Conservation (phyloP, 1,140 invertebrate genomes). For the Leguminivora glycinivorella region DNA sequence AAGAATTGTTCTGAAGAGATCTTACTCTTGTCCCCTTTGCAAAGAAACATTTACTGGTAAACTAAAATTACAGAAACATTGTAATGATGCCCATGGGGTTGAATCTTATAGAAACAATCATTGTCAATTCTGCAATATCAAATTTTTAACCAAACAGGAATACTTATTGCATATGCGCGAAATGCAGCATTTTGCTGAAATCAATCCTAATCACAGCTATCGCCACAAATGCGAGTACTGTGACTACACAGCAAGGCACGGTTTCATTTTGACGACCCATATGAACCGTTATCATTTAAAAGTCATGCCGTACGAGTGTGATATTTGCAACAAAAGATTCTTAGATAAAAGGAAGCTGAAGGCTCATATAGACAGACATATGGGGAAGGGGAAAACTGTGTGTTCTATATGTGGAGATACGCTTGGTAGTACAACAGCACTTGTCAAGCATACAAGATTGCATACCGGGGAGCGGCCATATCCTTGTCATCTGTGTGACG, state of each 20-base stretch:
- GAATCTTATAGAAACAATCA: constrained; percentile 13
- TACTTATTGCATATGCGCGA: background rate
- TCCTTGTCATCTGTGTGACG: constrained; percentile 14
- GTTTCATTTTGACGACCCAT: constrained; percentile 15
- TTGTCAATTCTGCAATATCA: constrained; percentile 21
- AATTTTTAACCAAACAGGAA: background rate
- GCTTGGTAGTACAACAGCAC: background rate
- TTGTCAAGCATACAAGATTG: constrained; percentile 6
- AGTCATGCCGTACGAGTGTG: constrained; percentile 18
- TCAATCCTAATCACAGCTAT: background rate
- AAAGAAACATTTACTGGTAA: background rate
- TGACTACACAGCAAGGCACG: background rate
- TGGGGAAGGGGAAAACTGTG: background rate
- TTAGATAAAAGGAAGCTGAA: constrained; percentile 22
- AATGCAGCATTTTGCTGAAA: constrained; percentile 9
- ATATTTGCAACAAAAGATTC: constrained; percentile 4
- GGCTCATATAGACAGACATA: constrained; percentile 20
- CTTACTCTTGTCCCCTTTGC: constrained; percentile 8
- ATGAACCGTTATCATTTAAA: constrained; percentile 18
- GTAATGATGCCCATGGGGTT: background rate
- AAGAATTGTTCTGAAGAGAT: constrained; percentile 4
- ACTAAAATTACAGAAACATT: constrained; percentile 17
- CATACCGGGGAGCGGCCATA: constrained; percentile 15
- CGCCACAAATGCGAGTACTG: constrained; percentile 2
- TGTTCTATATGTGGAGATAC: constrained; percentile 12